phyloP scores from a whole-genome alignment of 1,140 invertebrate genomes.

The Cotesia glomerata region DNA sequence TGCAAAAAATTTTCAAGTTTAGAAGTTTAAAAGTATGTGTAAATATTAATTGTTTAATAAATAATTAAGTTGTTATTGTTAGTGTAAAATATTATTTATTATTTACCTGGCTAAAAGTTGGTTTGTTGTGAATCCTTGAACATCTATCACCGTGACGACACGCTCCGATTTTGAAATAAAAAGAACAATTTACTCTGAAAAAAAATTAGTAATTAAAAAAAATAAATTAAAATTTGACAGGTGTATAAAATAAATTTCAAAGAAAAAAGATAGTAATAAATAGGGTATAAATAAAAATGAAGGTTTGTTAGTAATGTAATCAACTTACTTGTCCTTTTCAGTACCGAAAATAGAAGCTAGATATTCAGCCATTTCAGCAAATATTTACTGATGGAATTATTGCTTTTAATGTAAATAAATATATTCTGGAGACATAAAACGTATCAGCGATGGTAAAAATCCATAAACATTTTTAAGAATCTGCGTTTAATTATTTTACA shows the following conservation, averaged over 20 bases:
- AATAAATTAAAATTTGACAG: background rate
- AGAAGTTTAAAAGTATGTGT: too few relatives aligned
- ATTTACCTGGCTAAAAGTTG: constrained; percentile 89
- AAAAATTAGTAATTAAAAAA: constrained; percentile 44
- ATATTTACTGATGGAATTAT: too few relatives aligned
- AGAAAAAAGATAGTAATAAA: background rate
- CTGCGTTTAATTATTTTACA: too few relatives aligned
- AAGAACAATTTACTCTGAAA: constrained; percentile 98
- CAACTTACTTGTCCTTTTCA: constrained; percentile 97
- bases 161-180: constrained; percentile 99
- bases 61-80: background rate
- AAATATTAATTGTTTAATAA: background rate
- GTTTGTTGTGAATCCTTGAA: constrained; percentile 98
- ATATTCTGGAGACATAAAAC: too few relatives aligned
- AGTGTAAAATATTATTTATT: background rate
- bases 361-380: constrained; percentile 89
- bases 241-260: background rate
- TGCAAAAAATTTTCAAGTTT: constrained; percentile 63
- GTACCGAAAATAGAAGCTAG: constrained; percentile 99
- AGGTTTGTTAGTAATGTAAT: background rate
- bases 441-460: too few relatives aligned
- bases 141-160: constrained; percentile 98
- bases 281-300: background rate
- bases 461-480: too few relatives aligned
- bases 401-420: too few relatives aligned